Conservation (phyloP, 92 coral and sea anemone genomes). For the Umimayanthus chanpuru region DNA sequence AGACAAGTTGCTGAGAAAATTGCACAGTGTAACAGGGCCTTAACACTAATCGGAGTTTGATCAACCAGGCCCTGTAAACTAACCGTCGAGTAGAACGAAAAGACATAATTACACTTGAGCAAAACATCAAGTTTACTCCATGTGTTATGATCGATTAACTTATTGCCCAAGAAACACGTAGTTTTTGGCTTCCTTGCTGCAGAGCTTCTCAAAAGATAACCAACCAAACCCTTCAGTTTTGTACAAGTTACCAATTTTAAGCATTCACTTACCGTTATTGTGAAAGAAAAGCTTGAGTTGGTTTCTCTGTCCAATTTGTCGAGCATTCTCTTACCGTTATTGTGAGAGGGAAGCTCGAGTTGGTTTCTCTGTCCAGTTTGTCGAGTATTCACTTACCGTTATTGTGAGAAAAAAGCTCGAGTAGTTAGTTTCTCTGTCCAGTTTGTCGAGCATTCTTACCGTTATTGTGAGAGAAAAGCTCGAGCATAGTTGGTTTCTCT, state of each 20-base stretch:
- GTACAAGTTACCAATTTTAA: not conserved
- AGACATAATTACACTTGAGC: too few relatives aligned
- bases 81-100: too few relatives aligned
- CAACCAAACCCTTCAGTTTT: not conserved
- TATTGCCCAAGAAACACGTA: not conserved
- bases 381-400: constrained; percentile 57
- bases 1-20: too few relatives aligned
- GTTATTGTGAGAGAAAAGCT: too few relatives aligned
- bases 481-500: too few relatives aligned
- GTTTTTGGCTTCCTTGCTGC: not conserved
- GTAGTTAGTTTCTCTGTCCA: constrained; percentile 89
- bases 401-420: constrained; percentile 57
- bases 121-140: not conserved
- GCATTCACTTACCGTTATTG: constrained; percentile 63
- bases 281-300: constrained; percentile 57
- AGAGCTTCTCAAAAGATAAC: not conserved
- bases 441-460: too few relatives aligned
- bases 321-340: too few relatives aligned
- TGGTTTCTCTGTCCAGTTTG: too few relatives aligned
- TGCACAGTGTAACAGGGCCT: too few relatives aligned
- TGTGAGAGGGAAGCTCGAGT: too few relatives aligned
- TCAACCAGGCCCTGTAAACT: too few relatives aligned
- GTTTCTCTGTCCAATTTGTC: constrained; percentile 81
- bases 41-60: too few relatives aligned
- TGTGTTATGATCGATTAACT: not conserved